These are phyloP conservation scores for Leptatherina wallacei DNA, from an alignment of 2,797 vertebrate genomes.

Conservation along the genomic window DNA sequence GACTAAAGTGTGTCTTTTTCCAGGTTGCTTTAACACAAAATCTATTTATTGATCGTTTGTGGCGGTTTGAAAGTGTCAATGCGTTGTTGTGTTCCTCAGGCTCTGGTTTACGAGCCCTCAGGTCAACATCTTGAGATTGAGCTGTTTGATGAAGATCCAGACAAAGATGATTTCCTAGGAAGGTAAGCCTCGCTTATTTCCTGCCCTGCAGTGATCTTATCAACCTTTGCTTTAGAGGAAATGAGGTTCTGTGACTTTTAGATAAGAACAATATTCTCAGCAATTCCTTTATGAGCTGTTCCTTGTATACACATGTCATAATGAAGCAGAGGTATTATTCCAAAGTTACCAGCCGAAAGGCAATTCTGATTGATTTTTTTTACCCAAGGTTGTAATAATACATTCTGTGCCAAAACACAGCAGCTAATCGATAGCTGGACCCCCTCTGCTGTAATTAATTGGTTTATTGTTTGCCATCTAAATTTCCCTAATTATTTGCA, in stretches of 20 bases:
- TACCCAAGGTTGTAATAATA: conserved; percentile 37
- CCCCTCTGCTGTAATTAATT: conserved; percentile 35
- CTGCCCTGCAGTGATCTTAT: conserved; percentile 24
- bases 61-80: conserved; percentile 14
- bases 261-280: not conserved
- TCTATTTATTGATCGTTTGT: conserved; percentile 19
- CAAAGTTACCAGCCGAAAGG: conserved; percentile 25
- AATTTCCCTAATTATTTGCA: conserved; percentile 45
- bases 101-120: conserved; percentile 92
- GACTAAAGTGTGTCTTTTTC: not conserved
- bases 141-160: conserved; percentile 98
- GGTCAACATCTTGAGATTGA: conserved; percentile 97
- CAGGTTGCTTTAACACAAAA: not conserved
- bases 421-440: conserved; percentile 43
- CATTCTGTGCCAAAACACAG: conserved; percentile 23
- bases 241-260: not conserved
- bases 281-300: not conserved
- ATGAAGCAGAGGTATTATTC: conserved; percentile 10
- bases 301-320: conserved; percentile 6
- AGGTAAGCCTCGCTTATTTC: conserved; percentile 81
- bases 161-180: conserved; percentile 98
- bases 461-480: conserved; percentile 10
- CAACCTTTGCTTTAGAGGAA: not conserved
- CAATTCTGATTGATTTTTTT: conserved; percentile 23
- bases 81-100: conserved; percentile 75